These are phyloP conservation scores for Planiliza haematocheilus DNA, from an alignment of 2,113 vertebrate genomes.

Conservation along the genomic window DNA sequence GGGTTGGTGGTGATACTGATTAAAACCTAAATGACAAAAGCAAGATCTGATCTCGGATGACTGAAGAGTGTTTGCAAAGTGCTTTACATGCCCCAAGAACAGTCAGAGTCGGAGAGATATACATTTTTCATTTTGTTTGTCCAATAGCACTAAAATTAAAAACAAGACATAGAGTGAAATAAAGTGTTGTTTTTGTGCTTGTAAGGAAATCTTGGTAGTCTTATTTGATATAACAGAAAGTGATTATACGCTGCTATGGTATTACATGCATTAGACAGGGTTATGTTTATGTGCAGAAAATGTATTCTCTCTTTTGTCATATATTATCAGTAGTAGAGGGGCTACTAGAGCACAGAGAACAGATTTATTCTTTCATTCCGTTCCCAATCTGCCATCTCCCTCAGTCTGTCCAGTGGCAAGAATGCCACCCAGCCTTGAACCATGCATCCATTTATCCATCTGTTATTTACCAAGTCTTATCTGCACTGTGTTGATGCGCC, in stretches of 20 bases:
- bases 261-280: neutral
- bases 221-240: neutral
- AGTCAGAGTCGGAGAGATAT: neutral
- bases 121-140: neutral
- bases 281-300: neutral
- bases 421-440: neutral
- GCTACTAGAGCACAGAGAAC: no score
- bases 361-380: neutral
- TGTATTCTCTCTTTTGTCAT: neutral
- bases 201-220: no score
- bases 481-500: neutral
- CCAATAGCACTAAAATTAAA: no score
- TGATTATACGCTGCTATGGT: no score
- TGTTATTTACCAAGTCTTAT: neutral
- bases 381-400: neutral
- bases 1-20: no score
- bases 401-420: slow-evolving; percentile 17
- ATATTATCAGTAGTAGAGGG: neutral
- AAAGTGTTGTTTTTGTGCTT: no score
- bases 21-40: neutral
- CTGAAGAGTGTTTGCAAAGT: neutral
- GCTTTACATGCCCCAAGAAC: neutral
- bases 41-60: no score
- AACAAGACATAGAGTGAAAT: no score
- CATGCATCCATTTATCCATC: neutral